phyloP scores from a whole-genome alignment of 2,113 vertebrate species.

The Oreochromis aureus region DNA sequence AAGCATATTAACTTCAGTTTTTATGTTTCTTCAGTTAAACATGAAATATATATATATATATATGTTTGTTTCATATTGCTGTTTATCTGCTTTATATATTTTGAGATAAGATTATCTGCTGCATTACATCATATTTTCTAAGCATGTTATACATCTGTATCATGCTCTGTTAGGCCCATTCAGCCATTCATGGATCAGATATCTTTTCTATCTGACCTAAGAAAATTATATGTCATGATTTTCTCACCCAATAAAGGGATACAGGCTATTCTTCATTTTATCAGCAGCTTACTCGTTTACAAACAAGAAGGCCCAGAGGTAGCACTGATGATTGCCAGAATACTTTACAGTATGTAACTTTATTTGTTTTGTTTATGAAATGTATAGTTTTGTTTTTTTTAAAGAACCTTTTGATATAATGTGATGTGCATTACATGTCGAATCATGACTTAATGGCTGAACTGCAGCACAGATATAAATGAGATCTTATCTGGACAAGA shows the following conservation, averaged over 20 bases:
- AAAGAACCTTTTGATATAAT: not conserved
- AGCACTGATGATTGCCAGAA: not conserved
- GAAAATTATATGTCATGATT: not conserved
- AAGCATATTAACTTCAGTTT: not conserved
- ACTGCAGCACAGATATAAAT: not conserved
- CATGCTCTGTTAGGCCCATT: not conserved
- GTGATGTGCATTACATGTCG: rapidly evolving
- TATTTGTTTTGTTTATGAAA: rapidly evolving
- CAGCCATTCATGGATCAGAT: too few species aligned
- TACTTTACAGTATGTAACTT: not conserved
- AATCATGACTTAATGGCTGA: not conserved
- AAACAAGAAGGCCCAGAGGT: not conserved
- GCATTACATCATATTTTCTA: too few species aligned
- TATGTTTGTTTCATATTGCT: not conserved
- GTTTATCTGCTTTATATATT: rapidly evolving
- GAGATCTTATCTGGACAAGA: rapidly evolving
- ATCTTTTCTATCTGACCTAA: not conserved
- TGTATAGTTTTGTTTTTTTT: not conserved
- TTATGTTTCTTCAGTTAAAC: not conserved
- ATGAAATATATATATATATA: not conserved
- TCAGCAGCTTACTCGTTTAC: not conserved
- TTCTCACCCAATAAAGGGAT: not conserved
- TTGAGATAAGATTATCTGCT: not conserved
- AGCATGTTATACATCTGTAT: too few species aligned
- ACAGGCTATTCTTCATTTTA: not conserved